Conservation (phyloP, 2,888 invertebrate species). For the Ectropis crepuscularia region DNA sequence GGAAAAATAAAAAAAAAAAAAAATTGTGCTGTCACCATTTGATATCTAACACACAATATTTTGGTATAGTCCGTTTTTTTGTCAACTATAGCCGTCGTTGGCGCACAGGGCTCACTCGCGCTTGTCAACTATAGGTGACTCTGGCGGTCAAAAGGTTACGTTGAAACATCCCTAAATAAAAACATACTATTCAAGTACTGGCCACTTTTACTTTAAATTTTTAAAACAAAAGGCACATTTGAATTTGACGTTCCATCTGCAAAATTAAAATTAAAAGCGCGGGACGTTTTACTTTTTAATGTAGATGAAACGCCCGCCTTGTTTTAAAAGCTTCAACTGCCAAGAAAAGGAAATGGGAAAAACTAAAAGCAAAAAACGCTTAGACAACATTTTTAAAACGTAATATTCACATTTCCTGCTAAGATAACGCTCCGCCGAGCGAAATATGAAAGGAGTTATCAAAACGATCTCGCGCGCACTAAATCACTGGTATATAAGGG, state of each 20-base stretch:
- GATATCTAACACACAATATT: too few relatives aligned
- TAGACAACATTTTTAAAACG: slow-evolving; percentile 61
- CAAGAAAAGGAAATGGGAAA: slow-evolving; percentile 55
- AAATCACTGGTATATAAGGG: slow-evolving; percentile 83
- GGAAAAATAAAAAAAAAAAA: too few relatives aligned
- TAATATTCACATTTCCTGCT: slow-evolving; percentile 75
- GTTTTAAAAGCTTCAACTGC: slow-evolving; percentile 50
- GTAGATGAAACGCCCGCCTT: slow-evolving; percentile 42
- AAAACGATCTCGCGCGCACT: slow-evolving; percentile 82
- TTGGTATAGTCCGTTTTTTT: too few relatives aligned
- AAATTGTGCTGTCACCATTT: too few relatives aligned
- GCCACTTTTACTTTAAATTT: slow-evolving; percentile 25
- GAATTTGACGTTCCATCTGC: slow-evolving; percentile 41
- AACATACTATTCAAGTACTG: slow-evolving; percentile 40
- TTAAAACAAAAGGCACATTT: not conserved
- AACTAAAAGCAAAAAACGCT: slow-evolving; percentile 46
- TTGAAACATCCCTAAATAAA: not conserved
- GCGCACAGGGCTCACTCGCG: too few relatives aligned
- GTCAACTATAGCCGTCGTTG: too few relatives aligned
- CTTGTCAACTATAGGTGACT: too few relatives aligned
- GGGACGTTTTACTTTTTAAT: slow-evolving; percentile 34
- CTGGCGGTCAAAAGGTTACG: too few relatives aligned
- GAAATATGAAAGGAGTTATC: slow-evolving; percentile 83
- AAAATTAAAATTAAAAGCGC: slow-evolving; percentile 43
- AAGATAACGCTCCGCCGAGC: slow-evolving; percentile 79